Conservation (phyloP, 1,140 invertebrate genomes). For the Saccostrea glomerata region DNA sequence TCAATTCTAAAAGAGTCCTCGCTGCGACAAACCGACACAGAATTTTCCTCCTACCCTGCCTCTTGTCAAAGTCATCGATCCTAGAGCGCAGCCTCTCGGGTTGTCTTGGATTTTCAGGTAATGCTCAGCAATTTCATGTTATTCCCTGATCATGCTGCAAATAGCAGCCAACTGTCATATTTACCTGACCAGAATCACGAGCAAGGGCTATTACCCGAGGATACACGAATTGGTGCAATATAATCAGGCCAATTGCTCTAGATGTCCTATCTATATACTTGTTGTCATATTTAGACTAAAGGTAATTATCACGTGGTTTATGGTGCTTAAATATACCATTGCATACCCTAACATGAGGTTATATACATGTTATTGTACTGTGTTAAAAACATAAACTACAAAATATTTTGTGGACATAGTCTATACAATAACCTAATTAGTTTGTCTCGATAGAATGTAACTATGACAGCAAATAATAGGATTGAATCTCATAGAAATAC, state of each 20-base stretch:
- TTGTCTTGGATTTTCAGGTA: conserved; percentile 33
- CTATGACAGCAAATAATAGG: too few species aligned
- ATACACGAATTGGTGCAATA: conserved; percentile 14
- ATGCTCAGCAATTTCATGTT: neutral
- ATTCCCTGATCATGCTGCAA: neutral
- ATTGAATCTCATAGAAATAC: too few species aligned
- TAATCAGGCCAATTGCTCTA: conserved; percentile 1
- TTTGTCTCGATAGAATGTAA: too few species aligned
- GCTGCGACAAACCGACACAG: neutral
- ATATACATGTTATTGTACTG: neutral
- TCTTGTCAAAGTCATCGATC: conserved; percentile 2
- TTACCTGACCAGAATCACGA: neutral
- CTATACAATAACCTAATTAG: too few species aligned
- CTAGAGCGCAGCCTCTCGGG: neutral
- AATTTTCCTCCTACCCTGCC: neutral
- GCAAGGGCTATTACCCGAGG: neutral
- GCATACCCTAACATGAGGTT: neutral
- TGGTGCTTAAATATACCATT: neutral
- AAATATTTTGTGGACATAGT: too few species aligned
- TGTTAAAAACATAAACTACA: too few species aligned
- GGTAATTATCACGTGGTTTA: conserved; percentile 29
- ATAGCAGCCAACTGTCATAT: conserved; percentile 10
- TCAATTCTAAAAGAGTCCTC: neutral
- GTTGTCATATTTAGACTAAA: neutral
- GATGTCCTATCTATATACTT: neutral